These are phyloP conservation scores for Glyptemys insculpta DNA, from an alignment of 2,797 vertebrate genomes.

Conservation along the genomic window DNA sequence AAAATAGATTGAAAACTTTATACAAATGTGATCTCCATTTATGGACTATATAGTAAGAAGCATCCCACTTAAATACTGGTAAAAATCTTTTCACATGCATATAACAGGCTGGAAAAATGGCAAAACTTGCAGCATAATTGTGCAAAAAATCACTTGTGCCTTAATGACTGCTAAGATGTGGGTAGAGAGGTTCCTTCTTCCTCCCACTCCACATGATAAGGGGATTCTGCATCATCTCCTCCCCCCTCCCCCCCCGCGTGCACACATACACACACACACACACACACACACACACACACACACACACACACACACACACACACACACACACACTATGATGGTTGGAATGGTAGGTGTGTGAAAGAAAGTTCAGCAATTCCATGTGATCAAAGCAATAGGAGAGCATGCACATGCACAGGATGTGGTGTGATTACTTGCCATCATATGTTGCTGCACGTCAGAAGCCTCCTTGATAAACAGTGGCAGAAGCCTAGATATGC, in stretches of 20 bases:
- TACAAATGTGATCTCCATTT: not conserved
- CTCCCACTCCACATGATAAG: not conserved
- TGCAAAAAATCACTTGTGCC: not conserved
- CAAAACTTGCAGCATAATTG: not conserved
- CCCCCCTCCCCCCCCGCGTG: not conserved
- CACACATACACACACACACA: not conserved
- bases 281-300: not conserved
- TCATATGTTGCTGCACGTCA: not conserved
- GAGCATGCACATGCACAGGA: not conserved
- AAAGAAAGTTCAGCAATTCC: not conserved
- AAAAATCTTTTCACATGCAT: not conserved
- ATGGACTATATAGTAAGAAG: not conserved
- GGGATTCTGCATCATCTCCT: not conserved
- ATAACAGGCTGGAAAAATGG: not conserved
- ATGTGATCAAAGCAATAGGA: not conserved
- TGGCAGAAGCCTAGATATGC: conserved; percentile 27
- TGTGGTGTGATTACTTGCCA: conserved; percentile 39
- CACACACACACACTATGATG: not conserved
- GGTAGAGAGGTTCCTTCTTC: not conserved
- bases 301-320: not conserved
- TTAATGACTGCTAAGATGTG: not conserved
- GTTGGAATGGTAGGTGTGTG: rapidly evolving
- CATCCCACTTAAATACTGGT: not conserved
- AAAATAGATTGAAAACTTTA: not conserved
- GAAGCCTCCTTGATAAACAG: conserved; percentile 29